phyloP scores from a whole-genome alignment of 2,888 invertebrate species.

The Hirtodrosophila confusa region DNA sequence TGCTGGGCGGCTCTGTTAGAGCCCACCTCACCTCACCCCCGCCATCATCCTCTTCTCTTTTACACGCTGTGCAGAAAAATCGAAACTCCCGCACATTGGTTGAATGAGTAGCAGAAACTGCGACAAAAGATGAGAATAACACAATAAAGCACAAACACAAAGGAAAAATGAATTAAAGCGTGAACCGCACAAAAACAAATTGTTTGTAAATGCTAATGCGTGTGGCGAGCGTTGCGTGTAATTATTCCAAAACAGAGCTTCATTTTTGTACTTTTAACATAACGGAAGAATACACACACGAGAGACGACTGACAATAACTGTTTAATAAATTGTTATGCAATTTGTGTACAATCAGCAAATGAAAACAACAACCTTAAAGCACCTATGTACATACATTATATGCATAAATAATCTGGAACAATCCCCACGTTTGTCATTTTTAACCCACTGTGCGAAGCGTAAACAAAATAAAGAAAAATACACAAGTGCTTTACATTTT shows the following conservation, averaged over 20 bases:
- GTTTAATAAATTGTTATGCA: slow-evolving; percentile 28
- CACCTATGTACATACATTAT: not conserved
- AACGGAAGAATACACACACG: slow-evolving; percentile 22
- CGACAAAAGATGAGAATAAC: slow-evolving; percentile 22
- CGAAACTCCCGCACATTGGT: slow-evolving; percentile 55
- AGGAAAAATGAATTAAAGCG: slow-evolving; percentile 14
- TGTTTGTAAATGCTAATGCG: slow-evolving; percentile 20
- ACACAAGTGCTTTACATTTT: slow-evolving; percentile 36
- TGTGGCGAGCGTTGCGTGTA: slow-evolving; percentile 16
- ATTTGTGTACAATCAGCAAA: slow-evolving; percentile 27
- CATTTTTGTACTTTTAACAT: slow-evolving; percentile 42
- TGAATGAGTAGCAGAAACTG: slow-evolving; percentile 19
- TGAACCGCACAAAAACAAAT: slow-evolving; percentile 24
- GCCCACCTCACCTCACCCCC: slow-evolving; percentile 4
- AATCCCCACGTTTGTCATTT: slow-evolving; percentile 7
- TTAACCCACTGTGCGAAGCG: slow-evolving; percentile 42
- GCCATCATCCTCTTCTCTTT: not conserved
- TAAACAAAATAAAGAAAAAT: slow-evolving; percentile 33
- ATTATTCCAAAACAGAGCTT: slow-evolving; percentile 28
- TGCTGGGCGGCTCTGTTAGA: slow-evolving; percentile 56
- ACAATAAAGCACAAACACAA: slow-evolving; percentile 14
- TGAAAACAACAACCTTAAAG: slow-evolving; percentile 4
- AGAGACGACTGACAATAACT: slow-evolving; percentile 33
- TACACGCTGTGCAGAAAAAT: slow-evolving; percentile 44
- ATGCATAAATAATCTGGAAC: not conserved